A percentile compares a stretch with the other conserved stretches of the same genome.
Conservation (phyloP, 2,888 invertebrate genomes). For the Cryptus viduatorius region DNA sequence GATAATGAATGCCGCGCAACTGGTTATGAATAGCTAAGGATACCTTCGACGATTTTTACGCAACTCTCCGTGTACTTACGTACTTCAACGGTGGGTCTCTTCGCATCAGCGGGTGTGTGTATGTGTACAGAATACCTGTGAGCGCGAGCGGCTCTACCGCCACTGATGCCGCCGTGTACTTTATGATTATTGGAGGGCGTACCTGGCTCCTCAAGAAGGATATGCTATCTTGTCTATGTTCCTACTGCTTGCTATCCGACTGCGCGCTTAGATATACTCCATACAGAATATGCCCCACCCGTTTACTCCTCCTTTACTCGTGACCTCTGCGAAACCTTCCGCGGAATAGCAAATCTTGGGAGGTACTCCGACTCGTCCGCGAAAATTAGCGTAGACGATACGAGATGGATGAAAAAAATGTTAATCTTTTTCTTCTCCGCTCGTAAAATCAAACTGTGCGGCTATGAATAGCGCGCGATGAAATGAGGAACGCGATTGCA, state of each 20-base stretch:
- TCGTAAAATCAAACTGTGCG: constrained; percentile 17
- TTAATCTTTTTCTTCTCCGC: constrained; percentile 29
- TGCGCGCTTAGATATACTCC: constrained; percentile 37
- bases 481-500: not conserved
- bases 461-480: not conserved
- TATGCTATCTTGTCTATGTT: constrained; percentile 69
- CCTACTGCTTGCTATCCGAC: constrained; percentile 58
- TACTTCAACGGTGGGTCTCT: constrained; percentile 63
- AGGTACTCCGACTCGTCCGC: constrained; percentile 27
- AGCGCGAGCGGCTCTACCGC: constrained; percentile 60
- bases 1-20: constrained; percentile 81
- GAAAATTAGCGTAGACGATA: constrained; percentile 55
- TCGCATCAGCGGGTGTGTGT: constrained; percentile 22
- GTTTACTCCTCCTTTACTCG: constrained; percentile 58
- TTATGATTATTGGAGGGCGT: constrained; percentile 82
- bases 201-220: constrained; percentile 73
- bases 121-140: constrained; percentile 49
- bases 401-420: constrained; percentile 22
- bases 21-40: constrained; percentile 80
- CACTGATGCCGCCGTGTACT: constrained; percentile 72
- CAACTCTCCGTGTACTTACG: constrained; percentile 73
- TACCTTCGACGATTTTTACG: constrained; percentile 75
- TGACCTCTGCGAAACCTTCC: constrained; percentile 60
- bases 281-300: constrained; percentile 40
- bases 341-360: constrained; percentile 58